Evolutionary conservation across 2,113 vertebrate genomes (phyloP).

Genomic region (Psittacus erithacus): DNA sequence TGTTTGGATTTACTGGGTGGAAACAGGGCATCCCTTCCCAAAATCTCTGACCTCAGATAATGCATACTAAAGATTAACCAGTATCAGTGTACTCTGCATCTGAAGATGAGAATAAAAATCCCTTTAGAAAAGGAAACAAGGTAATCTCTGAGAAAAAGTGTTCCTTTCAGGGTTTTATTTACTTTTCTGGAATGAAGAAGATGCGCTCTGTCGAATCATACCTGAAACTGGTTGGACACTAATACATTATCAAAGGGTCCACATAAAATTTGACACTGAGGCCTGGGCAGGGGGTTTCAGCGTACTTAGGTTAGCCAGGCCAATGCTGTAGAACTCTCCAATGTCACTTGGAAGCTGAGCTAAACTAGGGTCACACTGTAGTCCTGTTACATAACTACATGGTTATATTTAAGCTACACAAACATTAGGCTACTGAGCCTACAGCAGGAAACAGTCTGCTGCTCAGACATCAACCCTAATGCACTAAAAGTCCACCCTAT

Average conservation of each 20-base stretch:
- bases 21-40: not conserved
- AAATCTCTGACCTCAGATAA: not conserved
- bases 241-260: not conserved
- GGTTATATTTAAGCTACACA: not conserved
- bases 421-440: not conserved
- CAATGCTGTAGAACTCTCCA: not conserved
- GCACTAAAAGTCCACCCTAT: not conserved
- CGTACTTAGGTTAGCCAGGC: not conserved
- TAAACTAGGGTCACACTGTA: not conserved
- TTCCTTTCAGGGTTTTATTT: not conserved
- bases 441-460: not conserved
- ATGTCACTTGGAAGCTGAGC: not conserved
- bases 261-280: not conserved
- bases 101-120: not conserved
- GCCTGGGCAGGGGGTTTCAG: not conserved
- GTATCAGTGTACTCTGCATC: not conserved
- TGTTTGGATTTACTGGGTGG: not conserved
- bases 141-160: not conserved
- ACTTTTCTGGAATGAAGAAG: not conserved
- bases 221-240: not conserved
- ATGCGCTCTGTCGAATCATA: not conserved
- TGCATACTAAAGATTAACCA: not conserved
- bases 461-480: not conserved
- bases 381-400: not conserved
- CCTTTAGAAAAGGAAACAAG: not conserved